Evolutionary conservation across 2,888 invertebrate genomes (phyloP), one percentile per base, ranked within the genome.

Genomic region (Mesopsocus fuscifrons): DNA sequence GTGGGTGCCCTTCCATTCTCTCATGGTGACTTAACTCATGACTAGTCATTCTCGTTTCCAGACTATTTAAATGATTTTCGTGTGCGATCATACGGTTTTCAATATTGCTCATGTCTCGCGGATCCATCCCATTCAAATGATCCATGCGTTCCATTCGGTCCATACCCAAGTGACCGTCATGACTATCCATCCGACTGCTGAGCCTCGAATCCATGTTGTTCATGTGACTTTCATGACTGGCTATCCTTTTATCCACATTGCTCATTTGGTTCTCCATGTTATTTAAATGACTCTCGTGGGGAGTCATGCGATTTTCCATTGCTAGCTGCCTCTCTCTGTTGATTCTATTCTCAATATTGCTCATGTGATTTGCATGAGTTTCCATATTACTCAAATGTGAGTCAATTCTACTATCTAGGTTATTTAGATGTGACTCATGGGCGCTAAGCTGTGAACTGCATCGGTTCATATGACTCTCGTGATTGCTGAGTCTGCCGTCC

Each of bases 1-100:
- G 38, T 5, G 18, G 18, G 20, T 38, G 38, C 16, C 17, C 38
- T 15, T 17, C 17, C 21, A 38, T 38, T 3, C 33, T 15, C 9
- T 20, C 38, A 11, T 15, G 20, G 21, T 38, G 38, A 38, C 20
- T 38, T 11, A 38, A 18, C 11, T 38, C 38, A 13, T 21, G 17
- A 9, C 38, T 21, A 9, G 20, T 20, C 20, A 38, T 17, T 21
- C 38, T 15, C 15, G 17, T 18, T 9, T 38, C 38, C 20, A 38
- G 5, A 6, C 38, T 21, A 21, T 38, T 15, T 4, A 38, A 18
- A 18, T 38, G 38, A 18, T 38, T 38, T 38, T 38, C 38, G 11
- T 38, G 38, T 18, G 38, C 38, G 13, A 38, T 21, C 38, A 38
- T 38, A n/a, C 38, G 16, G 20, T 38, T 38, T 13, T 38, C 38